These are phyloP conservation scores for Macrobrachium rosenbergii DNA, from an alignment of 1,140 invertebrate genomes.

Conservation along the genomic window DNA sequence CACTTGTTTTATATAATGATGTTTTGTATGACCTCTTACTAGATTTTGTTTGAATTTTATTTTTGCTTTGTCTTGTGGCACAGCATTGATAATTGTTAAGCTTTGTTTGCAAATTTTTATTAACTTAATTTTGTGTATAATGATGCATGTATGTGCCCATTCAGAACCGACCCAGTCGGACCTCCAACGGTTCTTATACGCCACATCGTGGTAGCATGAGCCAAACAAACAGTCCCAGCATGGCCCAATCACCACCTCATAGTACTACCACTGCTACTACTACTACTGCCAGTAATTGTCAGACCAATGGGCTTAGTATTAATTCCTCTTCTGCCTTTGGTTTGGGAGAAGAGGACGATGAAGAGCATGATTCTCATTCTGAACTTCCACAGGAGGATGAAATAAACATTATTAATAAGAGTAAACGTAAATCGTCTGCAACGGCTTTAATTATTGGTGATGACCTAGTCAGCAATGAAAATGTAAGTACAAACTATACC, in stretches of 20 bases:
- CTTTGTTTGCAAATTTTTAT: constrained; percentile 4
- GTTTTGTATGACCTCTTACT: no score
- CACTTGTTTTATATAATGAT: no score
- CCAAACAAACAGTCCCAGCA: constrained; percentile 41
- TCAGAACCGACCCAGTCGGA: constrained; percentile 59
- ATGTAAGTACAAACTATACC: constrained; percentile 50
- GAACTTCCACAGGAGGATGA: constrained; percentile 23
- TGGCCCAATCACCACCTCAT: constrained; percentile 31
- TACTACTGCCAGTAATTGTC: no score
- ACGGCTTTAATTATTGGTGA: constrained; percentile 63
- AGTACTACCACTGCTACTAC: no score
- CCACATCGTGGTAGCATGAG: constrained; percentile 54
- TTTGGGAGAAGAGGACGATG: constrained; percentile 17
- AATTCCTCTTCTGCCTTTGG: constrained; percentile 14
- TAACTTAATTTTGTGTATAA: constrained; percentile 33
- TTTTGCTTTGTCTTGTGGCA: no score
- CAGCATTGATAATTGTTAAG: constrained; percentile 5
- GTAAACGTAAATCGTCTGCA: constrained; percentile 44
- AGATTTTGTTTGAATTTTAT: no score
- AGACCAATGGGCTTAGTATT: constrained; percentile 41
- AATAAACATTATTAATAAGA: constrained; percentile 43
- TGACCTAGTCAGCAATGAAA: constrained; percentile 67
- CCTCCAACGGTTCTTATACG: constrained; percentile 52
- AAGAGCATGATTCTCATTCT: constrained; percentile 39
- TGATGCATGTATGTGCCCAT: constrained; percentile 56